A percentile compares a stretch with the other conserved stretches of the same genome.
These are phyloP conservation scores for Fringilla coelebs DNA, from an alignment of 2,797 vertebrate species.

Conservation along the genomic window DNA sequence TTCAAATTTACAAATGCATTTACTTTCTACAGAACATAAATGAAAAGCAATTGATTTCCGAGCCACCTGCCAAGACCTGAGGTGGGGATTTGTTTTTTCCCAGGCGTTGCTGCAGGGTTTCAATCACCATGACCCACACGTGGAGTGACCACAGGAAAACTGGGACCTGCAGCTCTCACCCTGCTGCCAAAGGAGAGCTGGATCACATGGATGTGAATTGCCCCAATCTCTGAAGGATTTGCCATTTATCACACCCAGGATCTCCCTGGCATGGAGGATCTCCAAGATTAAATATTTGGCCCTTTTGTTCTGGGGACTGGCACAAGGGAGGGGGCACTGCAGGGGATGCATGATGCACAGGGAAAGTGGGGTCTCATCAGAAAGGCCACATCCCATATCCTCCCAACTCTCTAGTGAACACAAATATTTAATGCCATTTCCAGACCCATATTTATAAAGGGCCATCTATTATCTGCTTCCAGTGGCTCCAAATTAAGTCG, in stretches of 20 bases:
- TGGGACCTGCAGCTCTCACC: neutral
- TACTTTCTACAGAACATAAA: constrained; percentile 16
- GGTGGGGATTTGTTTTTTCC: neutral
- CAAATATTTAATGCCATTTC: neutral
- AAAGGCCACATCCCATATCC: neutral
- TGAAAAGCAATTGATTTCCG: constrained; percentile 17
- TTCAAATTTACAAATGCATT: constrained; percentile 42
- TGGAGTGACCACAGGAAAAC: neutral
- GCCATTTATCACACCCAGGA: neutral
- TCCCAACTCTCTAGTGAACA: neutral
- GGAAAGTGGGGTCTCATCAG: rapidly evolving
- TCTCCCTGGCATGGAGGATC: neutral
- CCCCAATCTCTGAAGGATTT: neutral
- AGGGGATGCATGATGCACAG: neutral
- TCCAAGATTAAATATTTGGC: neutral
- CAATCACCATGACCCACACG: rapidly evolving
- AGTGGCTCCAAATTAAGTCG: neutral
- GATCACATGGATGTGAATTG: neutral
- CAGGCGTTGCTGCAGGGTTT: neutral
- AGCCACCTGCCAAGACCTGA: neutral
- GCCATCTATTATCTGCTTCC: neutral
- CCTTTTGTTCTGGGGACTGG: neutral
- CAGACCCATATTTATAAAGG: neutral
- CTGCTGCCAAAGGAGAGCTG: neutral
- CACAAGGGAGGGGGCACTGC: neutral